Evolutionary conservation across 2,797 vertebrate species (phyloP), one percentile per base, ranked within the genome.

Genomic region (Chelon labrosus): DNA sequence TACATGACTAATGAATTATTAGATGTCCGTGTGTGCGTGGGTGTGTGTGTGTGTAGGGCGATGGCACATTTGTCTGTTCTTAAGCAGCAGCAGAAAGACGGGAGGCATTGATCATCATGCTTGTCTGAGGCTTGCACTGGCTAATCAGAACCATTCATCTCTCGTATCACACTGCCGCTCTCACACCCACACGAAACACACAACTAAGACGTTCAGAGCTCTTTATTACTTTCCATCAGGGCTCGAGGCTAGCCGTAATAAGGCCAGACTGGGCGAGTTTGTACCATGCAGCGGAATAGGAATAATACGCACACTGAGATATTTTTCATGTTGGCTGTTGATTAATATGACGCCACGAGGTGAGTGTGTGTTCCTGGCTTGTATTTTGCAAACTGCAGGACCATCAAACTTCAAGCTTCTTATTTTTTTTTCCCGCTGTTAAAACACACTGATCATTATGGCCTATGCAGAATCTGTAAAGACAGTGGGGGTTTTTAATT

Each of bases 101-200:
- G 44, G 53, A 87, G 51, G 73, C 68, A 88, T 81, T 86, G 85
- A 90, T 89, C 79, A 88, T 80, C 41, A 22, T 47, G 58, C 67
- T 80, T 73, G 76, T 88, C 85, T 85, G 58, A 71, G 83, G 77
- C 69, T 79, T 77, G 78, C 79, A 79, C 20, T 10, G 27, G 44
- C 77, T 90, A 90, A 90, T 88, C 88, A 90, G 60, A 82, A 41
- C 70, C 75, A 87, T 87, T 88, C 76, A 88, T 85, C 84, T 83
- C 73, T 17, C 27, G 11, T 11, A 35, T 47, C 57, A 64, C 75
- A 62, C 61, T 46, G 1, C 31, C 49, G 50, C 37, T 49, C 65
- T 22, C 53, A 31, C 59, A 58, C 19, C 0, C 65, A 79, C 51
- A 58, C 14, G 38, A 69, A 11, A 63, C 46, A 65, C 75, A 65